Percentiles rank a stretch among this genome's conserved stretches.
Conservation (phyloP, 2,113 vertebrate genomes). For the Suncus etruscus region DNA sequence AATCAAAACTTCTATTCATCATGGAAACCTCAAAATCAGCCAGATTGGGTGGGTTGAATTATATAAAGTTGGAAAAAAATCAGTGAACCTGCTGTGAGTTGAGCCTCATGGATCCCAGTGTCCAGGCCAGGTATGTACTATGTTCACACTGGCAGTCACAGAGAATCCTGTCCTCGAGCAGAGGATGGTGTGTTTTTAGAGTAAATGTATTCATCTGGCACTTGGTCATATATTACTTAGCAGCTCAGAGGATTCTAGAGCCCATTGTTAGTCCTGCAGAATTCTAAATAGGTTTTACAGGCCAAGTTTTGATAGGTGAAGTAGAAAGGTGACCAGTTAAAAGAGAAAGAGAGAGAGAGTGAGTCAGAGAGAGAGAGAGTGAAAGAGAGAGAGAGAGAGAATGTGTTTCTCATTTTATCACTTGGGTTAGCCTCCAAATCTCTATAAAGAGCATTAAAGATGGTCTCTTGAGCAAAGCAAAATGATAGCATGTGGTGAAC, state of each 20-base stretch:
- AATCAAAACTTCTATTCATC: background rate
- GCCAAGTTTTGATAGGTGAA: conserved; percentile 34
- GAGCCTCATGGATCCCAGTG: background rate
- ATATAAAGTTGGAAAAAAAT: too few species aligned
- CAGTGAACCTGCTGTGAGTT: too few species aligned
- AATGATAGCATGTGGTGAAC: conserved; percentile 87
- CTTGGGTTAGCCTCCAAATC: conserved; percentile 75
- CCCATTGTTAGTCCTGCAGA: conserved; percentile 23
- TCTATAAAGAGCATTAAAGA: conserved; percentile 84
- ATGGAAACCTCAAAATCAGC: background rate
- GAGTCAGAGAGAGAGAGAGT: too few species aligned
- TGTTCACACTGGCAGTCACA: background rate
- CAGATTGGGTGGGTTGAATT: conserved; percentile 2
- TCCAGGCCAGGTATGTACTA: background rate
- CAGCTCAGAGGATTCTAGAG: conserved; percentile 40
- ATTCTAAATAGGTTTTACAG: background rate
- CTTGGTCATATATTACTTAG: conserved; percentile 57
- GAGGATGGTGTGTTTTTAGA: background rate
- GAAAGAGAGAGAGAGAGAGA: background rate
- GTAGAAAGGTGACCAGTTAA: conserved; percentile 50
- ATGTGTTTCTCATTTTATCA: conserved; percentile 47
- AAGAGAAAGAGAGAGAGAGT: background rate
- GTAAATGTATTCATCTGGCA: background rate
- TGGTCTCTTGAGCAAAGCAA: conserved; percentile 82
- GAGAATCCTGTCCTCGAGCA: background rate